These are phyloP conservation scores for Leptinotarsa undecemlineata DNA, from an alignment of 1,140 invertebrate genomes.

Conservation along the genomic window DNA sequence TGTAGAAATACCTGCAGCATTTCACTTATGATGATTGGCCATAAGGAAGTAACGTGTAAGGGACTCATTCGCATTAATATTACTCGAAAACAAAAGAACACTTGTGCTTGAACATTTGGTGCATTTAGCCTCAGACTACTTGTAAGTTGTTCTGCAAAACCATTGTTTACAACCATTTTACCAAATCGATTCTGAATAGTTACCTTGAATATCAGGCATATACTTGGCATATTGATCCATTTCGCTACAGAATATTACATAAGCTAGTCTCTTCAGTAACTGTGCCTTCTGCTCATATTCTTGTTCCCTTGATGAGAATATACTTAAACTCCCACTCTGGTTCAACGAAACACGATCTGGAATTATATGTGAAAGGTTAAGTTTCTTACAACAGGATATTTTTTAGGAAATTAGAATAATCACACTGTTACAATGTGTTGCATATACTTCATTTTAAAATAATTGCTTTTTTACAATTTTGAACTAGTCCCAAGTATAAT, in stretches of 20 bases:
- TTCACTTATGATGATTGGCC: slow-evolving; percentile 94
- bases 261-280: slow-evolving; percentile 84
- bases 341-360: slow-evolving; percentile 76
- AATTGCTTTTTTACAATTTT: too few relatives aligned
- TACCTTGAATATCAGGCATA: slow-evolving; percentile 93
- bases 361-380: slow-evolving; percentile 36
- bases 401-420: too few relatives aligned
- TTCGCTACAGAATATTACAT: slow-evolving; percentile 90
- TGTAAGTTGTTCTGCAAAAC: slow-evolving; percentile 76
- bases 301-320: slow-evolving; percentile 82
- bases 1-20: slow-evolving; percentile 89
- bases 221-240: slow-evolving; percentile 90
- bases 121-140: slow-evolving; percentile 81
- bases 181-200: neutral
- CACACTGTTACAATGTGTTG: too few relatives aligned
- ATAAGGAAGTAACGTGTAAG: slow-evolving; percentile 84
- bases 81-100: slow-evolving; percentile 90
- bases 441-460: too few relatives aligned
- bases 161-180: neutral
- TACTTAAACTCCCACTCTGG: slow-evolving; percentile 77
- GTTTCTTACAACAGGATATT: too few relatives aligned
- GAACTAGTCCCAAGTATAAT: too few relatives aligned
- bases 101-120: slow-evolving; percentile 83
- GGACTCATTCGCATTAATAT: slow-evolving; percentile 85
- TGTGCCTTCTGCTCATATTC: slow-evolving; percentile 88